Conservation (phyloP, 53 echinoderm and acorn worm genomes). For the Paracentrotus lividus region DNA sequence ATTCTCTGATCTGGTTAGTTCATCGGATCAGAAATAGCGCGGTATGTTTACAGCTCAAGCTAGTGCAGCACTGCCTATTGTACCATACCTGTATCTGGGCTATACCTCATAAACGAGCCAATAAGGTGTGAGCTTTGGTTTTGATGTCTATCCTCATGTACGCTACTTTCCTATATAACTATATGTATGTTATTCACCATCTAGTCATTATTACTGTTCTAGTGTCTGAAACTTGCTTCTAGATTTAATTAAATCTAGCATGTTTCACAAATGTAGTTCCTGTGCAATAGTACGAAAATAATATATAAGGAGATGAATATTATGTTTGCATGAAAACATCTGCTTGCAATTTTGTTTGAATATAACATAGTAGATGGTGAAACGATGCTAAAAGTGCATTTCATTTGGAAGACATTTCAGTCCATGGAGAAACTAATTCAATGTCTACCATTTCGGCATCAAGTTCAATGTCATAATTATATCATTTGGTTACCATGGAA, state of each 20-base stretch:
- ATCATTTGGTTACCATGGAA: not conserved
- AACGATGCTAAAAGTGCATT: not conserved
- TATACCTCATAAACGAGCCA: conserved; percentile 21
- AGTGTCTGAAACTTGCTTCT: not conserved
- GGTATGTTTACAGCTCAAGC: too few relatives aligned
- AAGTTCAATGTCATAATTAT: not conserved
- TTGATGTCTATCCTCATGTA: not conserved
- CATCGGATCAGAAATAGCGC: too few relatives aligned
- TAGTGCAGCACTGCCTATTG: too few relatives aligned
- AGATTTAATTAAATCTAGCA: not conserved
- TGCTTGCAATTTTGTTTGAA: not conserved
- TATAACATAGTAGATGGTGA: not conserved
- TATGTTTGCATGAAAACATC: conserved; percentile 26
- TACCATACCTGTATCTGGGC: not conserved
- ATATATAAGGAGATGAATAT: not conserved
- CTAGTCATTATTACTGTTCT: conserved; percentile 12
- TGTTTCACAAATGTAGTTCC: not conserved
- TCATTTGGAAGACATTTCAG: not conserved
- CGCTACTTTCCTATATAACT: too few relatives aligned
- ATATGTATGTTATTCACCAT: not conserved
- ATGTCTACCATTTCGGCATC: not conserved
- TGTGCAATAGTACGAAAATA: not conserved
- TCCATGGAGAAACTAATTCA: not conserved
- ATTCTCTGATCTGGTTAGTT: too few relatives aligned
- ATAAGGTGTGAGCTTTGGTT: not conserved